Evolutionary conservation across 1,140 invertebrate genomes (phyloP).

Genomic region (Drosophila suzukii): DNA sequence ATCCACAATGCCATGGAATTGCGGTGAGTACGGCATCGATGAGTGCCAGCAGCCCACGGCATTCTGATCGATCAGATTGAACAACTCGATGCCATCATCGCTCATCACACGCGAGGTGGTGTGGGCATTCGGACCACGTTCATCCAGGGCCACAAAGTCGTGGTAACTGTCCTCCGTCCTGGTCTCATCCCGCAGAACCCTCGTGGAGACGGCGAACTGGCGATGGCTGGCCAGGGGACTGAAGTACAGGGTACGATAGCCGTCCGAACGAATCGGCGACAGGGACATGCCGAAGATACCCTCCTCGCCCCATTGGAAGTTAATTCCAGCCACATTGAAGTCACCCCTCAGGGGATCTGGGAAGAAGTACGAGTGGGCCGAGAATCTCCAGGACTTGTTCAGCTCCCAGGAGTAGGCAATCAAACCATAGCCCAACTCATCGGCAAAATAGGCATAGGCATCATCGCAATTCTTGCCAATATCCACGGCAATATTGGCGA

Average conservation of each 20-base stretch:
- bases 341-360: slow-evolving; percentile 91
- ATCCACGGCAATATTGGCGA: slow-evolving; percentile 92
- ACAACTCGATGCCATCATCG: slow-evolving; percentile 90
- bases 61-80: slow-evolving; percentile 91
- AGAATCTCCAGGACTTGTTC: slow-evolving; percentile 91
- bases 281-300: slow-evolving; percentile 92
- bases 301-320: slow-evolving; percentile 93
- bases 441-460: slow-evolving; percentile 91
- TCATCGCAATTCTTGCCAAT: slow-evolving; percentile 91
- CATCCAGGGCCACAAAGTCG: slow-evolving; percentile 89
- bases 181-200: slow-evolving; percentile 88
- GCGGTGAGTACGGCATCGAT: slow-evolving; percentile 87
- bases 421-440: slow-evolving; percentile 92
- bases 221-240: slow-evolving; percentile 90
- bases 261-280: slow-evolving; percentile 87
- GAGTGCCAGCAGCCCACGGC: slow-evolving; percentile 93
- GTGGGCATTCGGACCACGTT: slow-evolving; percentile 88
- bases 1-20: slow-evolving; percentile 90
- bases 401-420: slow-evolving; percentile 91
- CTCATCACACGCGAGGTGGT: slow-evolving; percentile 90
- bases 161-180: slow-evolving; percentile 89
- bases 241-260: slow-evolving; percentile 90
- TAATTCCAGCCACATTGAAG: slow-evolving; percentile 91
- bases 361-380: slow-evolving; percentile 90
- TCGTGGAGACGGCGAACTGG: slow-evolving; percentile 91